A percentile compares a stretch with the other conserved stretches of the same genome.
Evolutionary conservation across 2,797 vertebrate species (phyloP).

Genomic region (Craterocephalus amniculus): DNA sequence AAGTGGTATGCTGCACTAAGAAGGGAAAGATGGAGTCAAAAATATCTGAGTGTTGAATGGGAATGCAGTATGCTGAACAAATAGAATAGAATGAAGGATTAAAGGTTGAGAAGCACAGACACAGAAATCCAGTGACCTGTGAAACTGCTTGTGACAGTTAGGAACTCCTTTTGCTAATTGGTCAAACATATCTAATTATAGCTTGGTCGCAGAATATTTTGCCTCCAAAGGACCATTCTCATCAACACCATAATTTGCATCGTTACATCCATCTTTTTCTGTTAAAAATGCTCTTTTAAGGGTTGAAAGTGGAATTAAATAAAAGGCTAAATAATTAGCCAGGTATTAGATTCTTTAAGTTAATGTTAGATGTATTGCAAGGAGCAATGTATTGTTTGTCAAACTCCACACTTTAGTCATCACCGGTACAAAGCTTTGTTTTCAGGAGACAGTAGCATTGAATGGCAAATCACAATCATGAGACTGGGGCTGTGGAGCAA

Average conservation of each 20-base stretch:
- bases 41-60: slow-evolving; percentile 15
- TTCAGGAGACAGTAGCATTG: slow-evolving; percentile 34
- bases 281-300: neutral
- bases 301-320: slow-evolving; percentile 39
- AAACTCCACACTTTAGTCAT: slow-evolving; percentile 20
- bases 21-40: slow-evolving; percentile 8
- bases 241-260: slow-evolving; percentile 17
- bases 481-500: slow-evolving; percentile 37
- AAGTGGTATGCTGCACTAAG: neutral
- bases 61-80: slow-evolving; percentile 43
- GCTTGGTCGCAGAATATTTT: slow-evolving; percentile 62
- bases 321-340: slow-evolving; percentile 34
- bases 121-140: slow-evolving; percentile 64
- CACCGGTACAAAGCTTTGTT: slow-evolving; percentile 20
- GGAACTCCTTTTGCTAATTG: slow-evolving; percentile 82
- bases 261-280: neutral
- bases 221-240: slow-evolving; percentile 26
- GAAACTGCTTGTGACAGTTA: slow-evolving; percentile 75
- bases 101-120: slow-evolving; percentile 41
- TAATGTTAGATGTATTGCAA: too few relatives aligned
- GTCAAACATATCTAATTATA: slow-evolving; percentile 78
- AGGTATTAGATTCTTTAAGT: slow-evolving; percentile 12
- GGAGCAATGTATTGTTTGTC: slow-evolving; percentile 8
- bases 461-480: slow-evolving; percentile 43
- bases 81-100: slow-evolving; percentile 48